Evolutionary conservation across 2,797 vertebrate genomes (phyloP), one percentile per base, ranked within the genome.

Genomic region (Anas flavirostris): DNA sequence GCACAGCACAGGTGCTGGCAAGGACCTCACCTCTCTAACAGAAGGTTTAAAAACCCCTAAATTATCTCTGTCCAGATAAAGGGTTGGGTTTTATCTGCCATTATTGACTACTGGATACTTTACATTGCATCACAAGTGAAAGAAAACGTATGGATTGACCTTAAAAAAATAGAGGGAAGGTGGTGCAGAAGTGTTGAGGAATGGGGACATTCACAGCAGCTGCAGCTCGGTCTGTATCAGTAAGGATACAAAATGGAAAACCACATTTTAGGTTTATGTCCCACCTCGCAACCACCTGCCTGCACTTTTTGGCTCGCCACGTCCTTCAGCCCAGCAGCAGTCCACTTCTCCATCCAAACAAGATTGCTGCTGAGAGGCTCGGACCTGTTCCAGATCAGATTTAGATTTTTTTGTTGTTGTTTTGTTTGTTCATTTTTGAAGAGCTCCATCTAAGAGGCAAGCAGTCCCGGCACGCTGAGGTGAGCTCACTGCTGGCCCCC

Each of bases 151-250:
- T 37, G 77, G 3, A 1, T 41, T 88, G 31, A 70, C 44, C 43
- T 83, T 46, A 78, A 91, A 91, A 64, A 81, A 26, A 3, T 31
- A 66, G 35, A 10, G 16, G 53, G 62, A 77, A 52, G 23, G 8
- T 53, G 76, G 43, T 60, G 26, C 37, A 68, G 29, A 87, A 63
- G 3, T 12, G 10, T 56, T 66, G 50, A 73, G 33, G 59, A 60
- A 56, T 0, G 2, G 19, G 5, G 4, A 3, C 15, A 19, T 60
- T 77, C 50, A 52, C 52, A 43, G 52, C 31, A 76, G 23, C 7
- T 0, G 3, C 43, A 74, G 29, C 58, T 90, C 64, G 39, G 39
- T 25, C 43, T 0, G 0, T 72, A 16, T 50, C 58, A 28, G 7
- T 46, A 79, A 83, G 19, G 37, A 31, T 31, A 72, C 6, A 0